Evolutionary conservation across 2,113 vertebrate species (phyloP).

Genomic region (Hippocampus zosterae): DNA sequence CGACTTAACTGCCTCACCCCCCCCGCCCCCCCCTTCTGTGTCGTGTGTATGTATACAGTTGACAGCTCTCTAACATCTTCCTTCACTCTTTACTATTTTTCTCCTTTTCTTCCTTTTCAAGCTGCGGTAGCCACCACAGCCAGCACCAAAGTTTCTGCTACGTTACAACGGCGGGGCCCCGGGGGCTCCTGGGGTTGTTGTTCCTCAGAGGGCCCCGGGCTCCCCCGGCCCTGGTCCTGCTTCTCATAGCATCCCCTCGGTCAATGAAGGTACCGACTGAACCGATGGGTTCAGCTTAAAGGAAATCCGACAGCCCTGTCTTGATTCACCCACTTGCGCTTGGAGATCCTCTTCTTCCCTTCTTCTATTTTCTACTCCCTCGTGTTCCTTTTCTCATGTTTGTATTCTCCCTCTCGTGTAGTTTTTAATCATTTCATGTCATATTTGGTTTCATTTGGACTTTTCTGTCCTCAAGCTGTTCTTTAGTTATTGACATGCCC

Average conservation of each 20-base stretch:
- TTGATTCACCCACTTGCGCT: conserved; percentile 1
- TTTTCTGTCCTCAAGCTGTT: not conserved
- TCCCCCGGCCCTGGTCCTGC: conserved; percentile 72
- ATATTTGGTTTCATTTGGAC: not conserved
- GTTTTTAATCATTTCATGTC: not conserved
- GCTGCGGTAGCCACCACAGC: conserved; percentile 80
- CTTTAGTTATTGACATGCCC: conserved; percentile 17
- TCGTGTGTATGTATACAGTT: conserved; percentile 14
- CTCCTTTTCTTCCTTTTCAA: conserved; percentile 80
- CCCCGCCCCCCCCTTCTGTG: conserved; percentile 19
- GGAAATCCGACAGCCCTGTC: conserved; percentile 21
- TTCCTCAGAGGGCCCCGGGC: conserved; percentile 65
- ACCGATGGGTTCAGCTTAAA: conserved; percentile 43
- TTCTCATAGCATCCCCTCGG: conserved; percentile 93
- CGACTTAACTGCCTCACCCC: conserved; percentile 57
- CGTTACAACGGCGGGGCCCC: conserved; percentile 65
- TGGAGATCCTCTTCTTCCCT: conserved; percentile 16
- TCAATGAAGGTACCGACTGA: conserved; percentile 94
- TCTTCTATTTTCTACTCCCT: conserved; percentile 2
- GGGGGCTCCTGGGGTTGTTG: conserved; percentile 70
- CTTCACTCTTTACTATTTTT: conserved; percentile 68
- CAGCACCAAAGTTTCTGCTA: conserved; percentile 55
- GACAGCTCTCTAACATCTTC: conserved; percentile 68
- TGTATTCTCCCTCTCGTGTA: not conserved
- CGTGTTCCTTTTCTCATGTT: conserved; percentile 21